These are phyloP conservation scores for Montipora capitata DNA, from an alignment of 92 coral and sea anemone species.

Conservation along the genomic window DNA sequence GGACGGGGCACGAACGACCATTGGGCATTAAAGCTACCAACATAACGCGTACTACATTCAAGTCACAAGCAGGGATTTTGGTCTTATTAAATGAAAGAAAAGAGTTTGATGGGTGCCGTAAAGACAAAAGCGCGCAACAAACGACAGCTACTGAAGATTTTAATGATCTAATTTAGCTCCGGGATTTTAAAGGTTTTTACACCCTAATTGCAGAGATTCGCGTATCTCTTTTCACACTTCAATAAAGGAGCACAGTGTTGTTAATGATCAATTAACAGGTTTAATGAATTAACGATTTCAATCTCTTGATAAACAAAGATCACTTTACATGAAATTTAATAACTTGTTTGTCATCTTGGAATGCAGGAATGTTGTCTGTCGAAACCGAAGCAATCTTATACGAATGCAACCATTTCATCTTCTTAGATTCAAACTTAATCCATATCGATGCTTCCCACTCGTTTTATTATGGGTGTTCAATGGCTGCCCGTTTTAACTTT, in stretches of 20 bases:
- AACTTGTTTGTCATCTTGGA: slow-evolving; percentile 9
- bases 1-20: too few species aligned
- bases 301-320: slow-evolving; percentile 49
- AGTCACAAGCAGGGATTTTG: too few species aligned
- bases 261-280: slow-evolving; percentile 27
- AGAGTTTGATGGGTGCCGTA: too few species aligned
- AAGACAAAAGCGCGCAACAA: too few species aligned
- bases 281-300: slow-evolving; percentile 48
- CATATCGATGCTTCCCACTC: background rate
- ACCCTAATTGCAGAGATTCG: background rate
- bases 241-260: background rate
- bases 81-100: too few species aligned
- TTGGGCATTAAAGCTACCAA: too few species aligned
- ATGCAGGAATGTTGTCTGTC: slow-evolving; percentile 33
- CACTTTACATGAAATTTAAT: slow-evolving; percentile 60
- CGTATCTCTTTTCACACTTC: background rate
- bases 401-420: background rate
- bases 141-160: too few species aligned
- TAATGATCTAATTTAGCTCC: too few species aligned
- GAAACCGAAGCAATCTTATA: background rate
- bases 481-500: background rate
- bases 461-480: background rate
- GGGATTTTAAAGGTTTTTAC: too few species aligned
- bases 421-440: background rate
- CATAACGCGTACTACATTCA: too few species aligned